Evolutionary conservation across 2,888 invertebrate genomes (phyloP).

Genomic region (Globia sparganii): DNA sequence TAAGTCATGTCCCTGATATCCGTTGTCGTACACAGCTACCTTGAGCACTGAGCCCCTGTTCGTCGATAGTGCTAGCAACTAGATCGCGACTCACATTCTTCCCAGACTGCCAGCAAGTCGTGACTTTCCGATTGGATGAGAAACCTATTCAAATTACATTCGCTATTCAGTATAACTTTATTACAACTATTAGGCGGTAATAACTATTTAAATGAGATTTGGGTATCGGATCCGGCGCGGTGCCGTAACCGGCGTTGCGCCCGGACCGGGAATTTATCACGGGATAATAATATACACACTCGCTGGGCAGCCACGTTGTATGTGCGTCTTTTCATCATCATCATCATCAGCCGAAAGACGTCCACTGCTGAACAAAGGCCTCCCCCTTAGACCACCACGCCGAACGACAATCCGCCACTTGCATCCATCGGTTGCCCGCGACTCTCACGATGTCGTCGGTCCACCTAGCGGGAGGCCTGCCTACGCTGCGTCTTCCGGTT

Average conservation of each 20-base stretch:
- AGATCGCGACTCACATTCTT: slow-evolving; percentile 42
- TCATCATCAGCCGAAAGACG: too few species aligned
- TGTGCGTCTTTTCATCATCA: slow-evolving; percentile 7
- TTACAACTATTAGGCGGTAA: slow-evolving; percentile 50
- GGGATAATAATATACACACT: slow-evolving; percentile 29
- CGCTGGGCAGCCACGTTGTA: not conserved
- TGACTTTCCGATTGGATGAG: slow-evolving; percentile 34
- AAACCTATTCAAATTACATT: slow-evolving; percentile 53
- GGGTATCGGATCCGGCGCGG: slow-evolving; percentile 9
- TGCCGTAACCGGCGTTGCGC: not conserved
- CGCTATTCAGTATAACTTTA: slow-evolving; percentile 54
- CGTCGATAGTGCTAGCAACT: slow-evolving; percentile 12
- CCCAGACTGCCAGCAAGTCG: slow-evolving; percentile 29
- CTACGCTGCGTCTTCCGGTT: too few species aligned
- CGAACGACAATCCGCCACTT: too few species aligned
- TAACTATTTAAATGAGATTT: slow-evolving; percentile 53
- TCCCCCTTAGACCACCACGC: too few species aligned
- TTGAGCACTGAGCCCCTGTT: not conserved
- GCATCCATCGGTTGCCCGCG: too few species aligned
- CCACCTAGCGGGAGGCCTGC: too few species aligned
- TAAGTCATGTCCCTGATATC: not conserved
- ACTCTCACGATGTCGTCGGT: too few species aligned
- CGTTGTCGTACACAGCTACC: not conserved
- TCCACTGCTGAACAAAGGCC: too few species aligned
- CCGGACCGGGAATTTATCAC: slow-evolving; percentile 15